Base-by-base conservation (phyloP, 2,888 invertebrate species). In the Drosophila hamatofila region DNA sequence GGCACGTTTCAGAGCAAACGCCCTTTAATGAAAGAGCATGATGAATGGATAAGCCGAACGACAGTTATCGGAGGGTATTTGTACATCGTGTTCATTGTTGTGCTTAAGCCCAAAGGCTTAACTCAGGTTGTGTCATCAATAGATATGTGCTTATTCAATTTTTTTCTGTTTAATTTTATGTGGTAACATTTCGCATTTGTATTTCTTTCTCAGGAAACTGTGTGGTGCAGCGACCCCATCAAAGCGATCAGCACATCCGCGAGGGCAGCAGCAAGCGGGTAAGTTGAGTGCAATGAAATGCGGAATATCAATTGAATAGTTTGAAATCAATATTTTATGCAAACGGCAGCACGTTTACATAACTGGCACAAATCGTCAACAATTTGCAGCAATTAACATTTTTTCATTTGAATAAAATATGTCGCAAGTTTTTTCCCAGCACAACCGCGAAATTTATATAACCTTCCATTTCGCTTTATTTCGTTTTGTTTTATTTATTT, bases 181-280 rank as follows among this genome's bases (percentile, higher is more conserved):
- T n/a, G n/a, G n/a, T n/a, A n/a, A n/a, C n/a, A n/a, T n/a, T n/a
- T n/a, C n/a, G n/a, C n/a, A n/a, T n/a, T n/a, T n/a, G n/a, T n/a
- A n/a, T n/a, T n/a, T n/a, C 16, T 37, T 39, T 83, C 81, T 5
- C 92, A 96, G 96, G 95, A 92, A 97, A 96, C 90, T 97, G 97
- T 92, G 96, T 96, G 60, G 96, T 97, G 56, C 96, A 97, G 93
- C 95, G 97, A 81, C 96, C 96, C 44, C 96, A 96, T 90, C 96
- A 96, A 89, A 95, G 96, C 76, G 96, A 96, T 92, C 97, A 97
- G 93, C 96, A 96, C 83, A 97, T 97, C 87, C 95, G 96, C 84
- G 97, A 97, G 94, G 97, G 97, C 56, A 96, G 96, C 88, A 97
- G 96, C 78, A 96, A 96, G 93, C 94, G 97, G 94, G 97, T 97